A percentile compares a stretch with the other conserved stretches of the same genome.
Evolutionary conservation across 2,797 vertebrate species (phyloP).

Genomic region (Semotilus atromaculatus): DNA sequence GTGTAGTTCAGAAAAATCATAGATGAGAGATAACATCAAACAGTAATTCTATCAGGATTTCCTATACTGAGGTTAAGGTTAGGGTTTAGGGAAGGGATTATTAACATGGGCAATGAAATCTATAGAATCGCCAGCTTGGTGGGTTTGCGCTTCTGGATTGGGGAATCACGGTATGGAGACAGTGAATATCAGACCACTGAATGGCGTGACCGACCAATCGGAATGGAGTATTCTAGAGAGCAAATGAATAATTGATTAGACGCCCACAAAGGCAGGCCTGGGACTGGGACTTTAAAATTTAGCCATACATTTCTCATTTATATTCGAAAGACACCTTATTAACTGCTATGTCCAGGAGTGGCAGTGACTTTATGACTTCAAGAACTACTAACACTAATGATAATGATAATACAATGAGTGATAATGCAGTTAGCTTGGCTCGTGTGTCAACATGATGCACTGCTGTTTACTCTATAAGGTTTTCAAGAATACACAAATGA

Average conservation of each 20-base stretch:
- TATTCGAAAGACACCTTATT: conserved; percentile 11
- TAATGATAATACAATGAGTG: conserved; percentile 32
- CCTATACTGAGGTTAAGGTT: not conserved
- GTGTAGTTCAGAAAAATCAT: not conserved
- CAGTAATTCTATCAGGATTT: not conserved
- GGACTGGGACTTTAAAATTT: not conserved
- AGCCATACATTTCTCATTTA: not conserved
- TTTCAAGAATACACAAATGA: conserved; percentile 37
- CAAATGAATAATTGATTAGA: not conserved
- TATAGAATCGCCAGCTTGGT: not conserved
- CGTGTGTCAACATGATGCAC: conserved; percentile 27
- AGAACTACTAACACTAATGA: conserved; percentile 15
- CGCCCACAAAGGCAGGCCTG: not conserved
- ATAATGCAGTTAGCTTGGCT: conserved; percentile 25
- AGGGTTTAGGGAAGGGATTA: not conserved
- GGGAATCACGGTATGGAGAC: not conserved
- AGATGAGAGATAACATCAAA: not conserved
- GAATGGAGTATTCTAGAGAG: not conserved
- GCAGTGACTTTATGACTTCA: not conserved
- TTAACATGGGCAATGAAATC: not conserved
- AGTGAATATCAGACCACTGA: not conserved
- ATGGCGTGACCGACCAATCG: not conserved
- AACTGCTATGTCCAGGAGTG: not conserved
- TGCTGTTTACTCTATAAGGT: conserved; percentile 35
- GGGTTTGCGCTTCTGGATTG: not conserved